Evolutionary conservation across 2,888 invertebrate genomes (phyloP).

Genomic region (Isoperla grammatica): DNA sequence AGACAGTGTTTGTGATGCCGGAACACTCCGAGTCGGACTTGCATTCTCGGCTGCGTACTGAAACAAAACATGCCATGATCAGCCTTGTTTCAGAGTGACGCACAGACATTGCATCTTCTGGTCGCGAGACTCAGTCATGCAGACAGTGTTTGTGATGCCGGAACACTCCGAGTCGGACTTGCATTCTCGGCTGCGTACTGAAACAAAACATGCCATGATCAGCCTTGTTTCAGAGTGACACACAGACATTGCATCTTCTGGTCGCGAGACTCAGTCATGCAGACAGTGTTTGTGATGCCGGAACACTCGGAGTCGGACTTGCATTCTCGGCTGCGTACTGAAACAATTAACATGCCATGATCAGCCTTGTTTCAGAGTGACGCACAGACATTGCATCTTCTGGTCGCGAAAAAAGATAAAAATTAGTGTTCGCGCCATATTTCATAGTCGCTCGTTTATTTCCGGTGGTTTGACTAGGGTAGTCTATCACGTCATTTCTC

Average conservation of each 20-base stretch:
- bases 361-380: too few species aligned
- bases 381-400: conserved; percentile 60
- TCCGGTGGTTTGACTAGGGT: too few species aligned
- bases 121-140: conserved; percentile 59
- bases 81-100: too few species aligned
- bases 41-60: conserved; percentile 55
- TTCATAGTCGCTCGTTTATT: too few species aligned
- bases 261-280: conserved; percentile 59
- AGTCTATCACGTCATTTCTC: too few species aligned
- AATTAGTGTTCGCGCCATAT: too few species aligned
- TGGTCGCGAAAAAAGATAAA: conserved; percentile 57
- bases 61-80: too few species aligned
- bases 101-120: conserved; percentile 59
- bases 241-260: conserved; percentile 59
- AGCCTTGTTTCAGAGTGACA: too few species aligned
- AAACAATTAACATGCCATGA: too few species aligned
- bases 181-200: conserved; percentile 55
- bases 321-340: conserved; percentile 55
- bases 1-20: conserved; percentile 59
- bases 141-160: conserved; percentile 59
- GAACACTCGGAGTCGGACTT: conserved; percentile 57
- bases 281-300: conserved; percentile 58
- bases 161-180: conserved; percentile 57
- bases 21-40: conserved; percentile 57
- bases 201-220: too few species aligned